These are phyloP conservation scores for Polyploca ridens DNA, from an alignment of 2,888 invertebrate genomes.

Conservation along the genomic window DNA sequence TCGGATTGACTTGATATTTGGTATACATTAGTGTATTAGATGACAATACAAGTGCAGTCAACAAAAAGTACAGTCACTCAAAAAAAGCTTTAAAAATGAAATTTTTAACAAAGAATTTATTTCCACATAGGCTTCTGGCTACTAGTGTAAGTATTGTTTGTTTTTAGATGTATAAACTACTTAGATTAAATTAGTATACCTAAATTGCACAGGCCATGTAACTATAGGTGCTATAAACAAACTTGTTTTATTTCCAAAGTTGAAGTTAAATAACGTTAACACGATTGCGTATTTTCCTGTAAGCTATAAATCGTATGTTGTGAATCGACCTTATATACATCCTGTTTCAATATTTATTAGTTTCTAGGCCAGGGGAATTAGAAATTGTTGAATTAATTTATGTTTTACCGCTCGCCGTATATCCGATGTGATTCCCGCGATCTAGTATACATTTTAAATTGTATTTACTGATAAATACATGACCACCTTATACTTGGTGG, in stretches of 20 bases:
- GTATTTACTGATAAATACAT: not conserved
- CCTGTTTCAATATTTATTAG: conserved; percentile 23
- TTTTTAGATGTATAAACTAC: no score
- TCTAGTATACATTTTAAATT: not conserved
- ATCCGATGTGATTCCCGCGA: not conserved
- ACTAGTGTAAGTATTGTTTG: no score
- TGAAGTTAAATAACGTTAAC: conserved; percentile 23
- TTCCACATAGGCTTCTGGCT: no score
- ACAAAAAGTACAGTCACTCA: no score
- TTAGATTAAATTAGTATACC: no score
- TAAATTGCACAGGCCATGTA: not conserved
- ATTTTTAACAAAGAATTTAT: no score
- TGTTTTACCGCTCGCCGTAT: not conserved
- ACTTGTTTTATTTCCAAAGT: not conserved
- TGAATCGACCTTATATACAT: conserved; percentile 33
- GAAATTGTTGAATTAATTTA: conserved; percentile 24
- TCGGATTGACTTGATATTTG: no score
- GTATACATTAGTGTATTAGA: no score
- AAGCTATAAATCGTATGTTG: conserved; percentile 27
- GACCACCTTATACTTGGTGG: not conserved
- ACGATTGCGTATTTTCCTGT: conserved; percentile 37
- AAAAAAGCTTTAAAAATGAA: no score
- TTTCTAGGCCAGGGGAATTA: conserved; percentile 25
- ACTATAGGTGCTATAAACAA: not conserved
- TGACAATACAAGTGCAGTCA: no score